phyloP scores from a whole-genome alignment of 2,113 vertebrate genomes.

The Ellobius talpinus region DNA sequence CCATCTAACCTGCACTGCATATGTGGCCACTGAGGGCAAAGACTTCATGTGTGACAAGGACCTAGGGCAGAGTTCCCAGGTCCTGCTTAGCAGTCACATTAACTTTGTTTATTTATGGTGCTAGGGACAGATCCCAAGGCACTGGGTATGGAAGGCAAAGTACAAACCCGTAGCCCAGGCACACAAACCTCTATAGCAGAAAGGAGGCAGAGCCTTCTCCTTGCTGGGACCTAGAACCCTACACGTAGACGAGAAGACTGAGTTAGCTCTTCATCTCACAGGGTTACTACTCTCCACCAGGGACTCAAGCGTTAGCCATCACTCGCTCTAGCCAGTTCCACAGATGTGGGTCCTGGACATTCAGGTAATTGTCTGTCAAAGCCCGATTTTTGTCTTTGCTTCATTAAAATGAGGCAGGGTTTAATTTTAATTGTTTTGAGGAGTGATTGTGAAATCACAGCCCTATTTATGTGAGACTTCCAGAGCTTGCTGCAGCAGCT shows the following conservation, averaged over 20 bases:
- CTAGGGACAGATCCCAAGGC: not conserved
- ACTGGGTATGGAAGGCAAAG: not conserved
- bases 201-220: not conserved
- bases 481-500: conserved; percentile 72
- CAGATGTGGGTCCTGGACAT: accelerated
- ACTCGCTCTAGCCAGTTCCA: no score
- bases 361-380: accelerated
- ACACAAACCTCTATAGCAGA: not conserved
- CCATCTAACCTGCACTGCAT: not conserved
- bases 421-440: conserved; percentile 48
- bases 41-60: not conserved
- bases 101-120: not conserved
- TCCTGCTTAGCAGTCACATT: accelerated
- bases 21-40: not conserved
- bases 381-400: no score
- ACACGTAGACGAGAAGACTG: accelerated
- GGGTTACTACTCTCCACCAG: not conserved
- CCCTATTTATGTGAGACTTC: conserved; percentile 57
- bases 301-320: not conserved
- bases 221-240: not conserved
- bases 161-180: no score
- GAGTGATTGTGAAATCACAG: conserved; percentile 61
- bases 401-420: not conserved
- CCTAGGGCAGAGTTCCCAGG: not conserved
- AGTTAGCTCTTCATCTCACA: no score